Base-by-base conservation (phyloP, 1,140 invertebrate species). In the Pissodes strobi region DNA sequence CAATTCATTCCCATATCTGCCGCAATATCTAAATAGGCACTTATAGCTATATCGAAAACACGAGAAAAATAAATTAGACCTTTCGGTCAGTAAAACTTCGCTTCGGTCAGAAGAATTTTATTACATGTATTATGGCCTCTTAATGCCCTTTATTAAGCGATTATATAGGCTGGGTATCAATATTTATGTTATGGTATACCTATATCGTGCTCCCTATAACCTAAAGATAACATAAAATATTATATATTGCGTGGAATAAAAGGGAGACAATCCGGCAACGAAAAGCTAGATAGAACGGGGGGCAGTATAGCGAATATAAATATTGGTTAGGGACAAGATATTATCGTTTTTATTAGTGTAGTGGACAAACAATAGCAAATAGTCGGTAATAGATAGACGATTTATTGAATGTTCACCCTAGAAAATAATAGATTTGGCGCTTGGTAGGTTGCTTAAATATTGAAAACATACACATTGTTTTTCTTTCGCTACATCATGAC, bases 141-240 rank as follows among this genome's bases (percentile, higher is more conserved):
- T 59, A 59, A 59, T 59, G 56, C 43, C 43, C 15, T 59, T 59
- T 59, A 59, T 59, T 59, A 59, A 59, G 22, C 56, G 56, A 59
- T 59, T 59, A 59, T 59, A 59, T 46, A 19, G 43, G 56, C 41
- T 2, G 56, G 41, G 15, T 48, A 48, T 48, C 41, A 37, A 59
- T 59, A 59, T 59, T 46, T 48, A 59, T 59, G 43, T 46, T 34
- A 46, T 21, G 27, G 27, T 5, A 48, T 45, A 57, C 53, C 53
- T 57, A 57, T 57, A 57, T 57, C 15, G 2, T 2, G 23, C 9
- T 59, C 27, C 43, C 15, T 15, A 19, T 19, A 15, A 12, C 17
- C 13, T 3, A 27, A 22, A 59, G 23, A 59, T 48, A 48, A 59
- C 56, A 38, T 48, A 34, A 59, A 59, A 59, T 59, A 59, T 46